phyloP scores from a whole-genome alignment of 1,140 invertebrate species.

The Subanguina moxae region DNA sequence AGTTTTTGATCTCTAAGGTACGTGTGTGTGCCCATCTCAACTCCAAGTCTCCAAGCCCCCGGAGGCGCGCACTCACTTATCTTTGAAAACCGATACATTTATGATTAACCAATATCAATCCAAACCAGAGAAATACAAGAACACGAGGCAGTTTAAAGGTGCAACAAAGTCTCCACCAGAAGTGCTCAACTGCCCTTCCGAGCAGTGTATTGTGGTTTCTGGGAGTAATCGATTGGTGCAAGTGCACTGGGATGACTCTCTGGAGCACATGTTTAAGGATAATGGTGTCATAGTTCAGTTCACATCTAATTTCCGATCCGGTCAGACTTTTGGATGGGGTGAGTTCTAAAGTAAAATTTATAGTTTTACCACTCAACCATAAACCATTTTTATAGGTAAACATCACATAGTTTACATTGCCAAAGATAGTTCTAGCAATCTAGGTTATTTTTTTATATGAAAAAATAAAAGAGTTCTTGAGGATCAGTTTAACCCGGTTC shows the following conservation, averaged over 20 bases:
- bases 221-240: conserved; percentile 11
- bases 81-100: too few species aligned
- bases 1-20: too few species aligned
- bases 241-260: conserved; percentile 22
- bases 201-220: conserved; percentile 9
- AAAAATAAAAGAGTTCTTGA: too few species aligned
- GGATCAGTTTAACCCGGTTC: too few species aligned
- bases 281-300: conserved; percentile 17
- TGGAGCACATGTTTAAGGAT: conserved; percentile 19
- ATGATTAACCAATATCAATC: too few species aligned
- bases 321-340: conserved; percentile 18
- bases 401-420: conserved; percentile 22
- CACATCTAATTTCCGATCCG: conserved; percentile 24
- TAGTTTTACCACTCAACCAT: background rate
- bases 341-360: background rate
- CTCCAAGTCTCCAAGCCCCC: too few species aligned
- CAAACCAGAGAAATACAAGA: too few species aligned
- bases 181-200: conserved; percentile 9
- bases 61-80: too few species aligned
- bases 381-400: conserved; percentile 6
- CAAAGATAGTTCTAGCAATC: conserved; percentile 9
- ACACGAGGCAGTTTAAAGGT: background rate
- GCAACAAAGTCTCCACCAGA: conserved; percentile 12
- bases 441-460: background rate
- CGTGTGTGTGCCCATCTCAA: too few species aligned